phyloP scores from a whole-genome alignment of 1,140 invertebrate species.

The Trichonephila inaurata region DNA sequence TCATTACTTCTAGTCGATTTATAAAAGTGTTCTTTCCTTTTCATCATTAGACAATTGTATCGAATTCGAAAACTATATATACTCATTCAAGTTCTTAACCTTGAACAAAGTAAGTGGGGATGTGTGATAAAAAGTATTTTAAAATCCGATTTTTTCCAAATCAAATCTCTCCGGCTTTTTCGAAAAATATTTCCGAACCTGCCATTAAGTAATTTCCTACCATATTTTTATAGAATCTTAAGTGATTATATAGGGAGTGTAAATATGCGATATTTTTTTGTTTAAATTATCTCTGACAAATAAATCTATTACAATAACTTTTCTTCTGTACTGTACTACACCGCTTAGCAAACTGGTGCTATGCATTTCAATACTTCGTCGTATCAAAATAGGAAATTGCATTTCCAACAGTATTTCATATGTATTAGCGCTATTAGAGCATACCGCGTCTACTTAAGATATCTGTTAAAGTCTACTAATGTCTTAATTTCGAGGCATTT shows the following conservation, averaged over 20 bases:
- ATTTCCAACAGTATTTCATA: background rate
- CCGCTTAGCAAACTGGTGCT: background rate
- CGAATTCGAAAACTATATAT: background rate
- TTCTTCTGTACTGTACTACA: background rate
- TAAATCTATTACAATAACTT: background rate
- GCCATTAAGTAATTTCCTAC: background rate
- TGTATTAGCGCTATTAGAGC: background rate
- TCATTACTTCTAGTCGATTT: conserved; percentile 23
- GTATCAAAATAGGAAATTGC: background rate
- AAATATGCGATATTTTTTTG: background rate
- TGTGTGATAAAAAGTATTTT: background rate
- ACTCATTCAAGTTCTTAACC: background rate
- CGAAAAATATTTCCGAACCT: background rate
- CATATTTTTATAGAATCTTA: background rate
- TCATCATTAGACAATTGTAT: background rate
- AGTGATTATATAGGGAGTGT: background rate
- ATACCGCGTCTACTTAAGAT: background rate
- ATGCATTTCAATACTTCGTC: background rate
- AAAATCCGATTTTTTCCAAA: background rate
- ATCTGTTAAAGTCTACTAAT: background rate
- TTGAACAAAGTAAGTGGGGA: background rate
- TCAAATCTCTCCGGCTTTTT: background rate
- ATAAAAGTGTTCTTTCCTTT: background rate
- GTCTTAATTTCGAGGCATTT: background rate
- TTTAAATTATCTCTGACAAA: background rate